Conservation (phyloP, 1,140 invertebrate genomes). For the Andrena cerasifolii region DNA sequence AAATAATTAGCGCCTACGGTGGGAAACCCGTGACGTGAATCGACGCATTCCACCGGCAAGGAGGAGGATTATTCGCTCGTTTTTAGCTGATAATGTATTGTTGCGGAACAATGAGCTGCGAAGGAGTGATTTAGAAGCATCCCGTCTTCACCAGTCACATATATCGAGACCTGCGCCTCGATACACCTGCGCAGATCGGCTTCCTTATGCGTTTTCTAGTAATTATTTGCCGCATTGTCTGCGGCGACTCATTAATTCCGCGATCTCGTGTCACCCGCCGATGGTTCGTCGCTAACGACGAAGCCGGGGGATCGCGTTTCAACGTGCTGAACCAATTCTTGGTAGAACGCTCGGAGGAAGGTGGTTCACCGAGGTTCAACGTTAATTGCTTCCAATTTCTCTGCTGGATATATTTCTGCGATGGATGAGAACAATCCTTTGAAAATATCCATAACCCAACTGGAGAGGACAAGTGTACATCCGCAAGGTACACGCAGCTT, state of each 20-base stretch:
- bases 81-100: slow-evolving; percentile 38
- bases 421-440: neutral
- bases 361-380: neutral
- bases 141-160: slow-evolving; percentile 43
- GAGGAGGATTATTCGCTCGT: neutral
- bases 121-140: slow-evolving; percentile 52
- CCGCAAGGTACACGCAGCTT: no score
- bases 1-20: slow-evolving; percentile 40
- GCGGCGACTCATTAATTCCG: slow-evolving; percentile 63
- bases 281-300: slow-evolving; percentile 40
- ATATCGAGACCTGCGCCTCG: slow-evolving; percentile 26
- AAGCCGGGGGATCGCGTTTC: neutral
- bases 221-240: slow-evolving; percentile 58
- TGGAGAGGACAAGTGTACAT: neutral
- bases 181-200: slow-evolving; percentile 62
- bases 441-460: no score
- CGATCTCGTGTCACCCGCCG: slow-evolving; percentile 34
- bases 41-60: slow-evolving; percentile 18
- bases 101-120: slow-evolving; percentile 55
- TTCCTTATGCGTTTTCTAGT: slow-evolving; percentile 64
- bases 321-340: neutral
- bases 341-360: neutral
- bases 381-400: slow-evolving; percentile 29
- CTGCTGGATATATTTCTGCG: neutral
- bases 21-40: slow-evolving; percentile 31